A percentile compares a stretch with the other conserved stretches of the same genome.
Conservation (phyloP, 2,888 invertebrate species). For the Tanypteryx hageni region DNA sequence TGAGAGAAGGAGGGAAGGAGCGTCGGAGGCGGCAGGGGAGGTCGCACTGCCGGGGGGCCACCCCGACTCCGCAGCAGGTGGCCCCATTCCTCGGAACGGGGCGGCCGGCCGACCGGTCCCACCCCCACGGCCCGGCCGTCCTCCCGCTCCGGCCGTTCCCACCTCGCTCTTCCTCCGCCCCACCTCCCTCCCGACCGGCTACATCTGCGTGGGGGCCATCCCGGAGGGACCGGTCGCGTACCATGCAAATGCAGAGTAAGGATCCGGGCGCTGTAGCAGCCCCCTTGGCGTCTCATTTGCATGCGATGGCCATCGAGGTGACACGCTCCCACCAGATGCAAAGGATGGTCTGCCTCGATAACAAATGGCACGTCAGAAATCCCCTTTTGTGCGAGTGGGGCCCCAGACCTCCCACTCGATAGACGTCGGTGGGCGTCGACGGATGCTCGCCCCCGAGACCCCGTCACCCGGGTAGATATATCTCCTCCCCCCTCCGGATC, state of each 20-base stretch:
- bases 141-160: background rate
- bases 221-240: background rate
- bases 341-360: background rate
- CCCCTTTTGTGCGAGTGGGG: slow-evolving; percentile 12
- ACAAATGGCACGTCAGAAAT: slow-evolving; percentile 23
- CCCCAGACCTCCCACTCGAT: slow-evolving; percentile 15
- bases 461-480: slow-evolving; percentile 12
- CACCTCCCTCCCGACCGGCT: background rate
- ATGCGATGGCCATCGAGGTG: slow-evolving; percentile 23
- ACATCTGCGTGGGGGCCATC: slow-evolving; percentile 28
- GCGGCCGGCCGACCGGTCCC: slow-evolving; percentile 24
- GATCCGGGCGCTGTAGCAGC: background rate
- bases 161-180: background rate
- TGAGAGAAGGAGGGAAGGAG: background rate
- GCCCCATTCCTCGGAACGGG: slow-evolving; percentile 31
- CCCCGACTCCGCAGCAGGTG: slow-evolving; percentile 23
- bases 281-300: slow-evolving; percentile 16
- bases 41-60: slow-evolving; percentile 25
- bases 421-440: slow-evolving; percentile 1
- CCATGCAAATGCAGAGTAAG: slow-evolving; percentile 32
- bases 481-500: background rate
- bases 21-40: background rate
- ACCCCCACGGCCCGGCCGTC: background rate
- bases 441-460: background rate
- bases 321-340: slow-evolving; percentile 20